phyloP scores from a whole-genome alignment of 2,113 vertebrate species.

The Micronycteris hirsuta region DNA sequence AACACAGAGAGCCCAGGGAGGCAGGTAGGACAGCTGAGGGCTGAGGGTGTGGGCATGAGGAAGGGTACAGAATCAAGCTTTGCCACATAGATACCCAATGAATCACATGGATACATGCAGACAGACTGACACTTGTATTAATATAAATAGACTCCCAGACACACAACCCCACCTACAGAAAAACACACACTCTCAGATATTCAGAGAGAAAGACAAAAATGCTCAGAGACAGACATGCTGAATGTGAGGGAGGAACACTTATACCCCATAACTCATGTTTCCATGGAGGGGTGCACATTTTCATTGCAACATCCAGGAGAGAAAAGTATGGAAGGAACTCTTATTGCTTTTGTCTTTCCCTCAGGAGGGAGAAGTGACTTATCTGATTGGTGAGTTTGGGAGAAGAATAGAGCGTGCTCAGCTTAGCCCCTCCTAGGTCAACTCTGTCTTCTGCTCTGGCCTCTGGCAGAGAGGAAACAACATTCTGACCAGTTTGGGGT shows the following conservation, averaged over 20 bases:
- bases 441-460: background rate
- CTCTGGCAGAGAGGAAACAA: background rate
- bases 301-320: background rate
- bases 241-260: background rate
- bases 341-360: background rate
- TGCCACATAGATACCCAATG: background rate
- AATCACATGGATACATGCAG: background rate
- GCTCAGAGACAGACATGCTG: background rate
- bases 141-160: background rate
- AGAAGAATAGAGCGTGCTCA: background rate
- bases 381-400: background rate
- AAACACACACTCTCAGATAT: background rate
- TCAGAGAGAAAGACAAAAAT: background rate
- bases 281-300: background rate
- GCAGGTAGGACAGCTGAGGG: background rate
- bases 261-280: background rate
- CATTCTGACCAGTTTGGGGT: background rate
- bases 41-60: background rate
- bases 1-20: background rate
- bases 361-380: background rate
- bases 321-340: background rate
- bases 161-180: background rate
- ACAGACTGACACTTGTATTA: background rate
- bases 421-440: background rate
- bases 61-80: background rate